phyloP scores from a whole-genome alignment of 1,140 invertebrate species.

The Oedothorax gibbosus region DNA sequence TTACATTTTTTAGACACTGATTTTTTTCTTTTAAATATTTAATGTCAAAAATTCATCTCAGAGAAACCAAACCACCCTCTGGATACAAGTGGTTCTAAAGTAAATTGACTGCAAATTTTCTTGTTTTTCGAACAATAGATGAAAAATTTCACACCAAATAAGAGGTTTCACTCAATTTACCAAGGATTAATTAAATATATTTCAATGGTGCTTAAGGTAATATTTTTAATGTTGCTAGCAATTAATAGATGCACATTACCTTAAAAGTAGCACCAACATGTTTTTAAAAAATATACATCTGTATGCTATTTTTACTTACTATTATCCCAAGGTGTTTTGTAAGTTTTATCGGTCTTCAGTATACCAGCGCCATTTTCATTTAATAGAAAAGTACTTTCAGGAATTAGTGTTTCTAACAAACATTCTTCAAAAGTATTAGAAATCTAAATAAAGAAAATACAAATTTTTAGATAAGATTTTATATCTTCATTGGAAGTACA shows the following conservation, averaged over 20 bases:
- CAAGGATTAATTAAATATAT: too few relatives aligned
- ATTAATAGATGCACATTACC: neutral
- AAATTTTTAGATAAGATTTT: neutral
- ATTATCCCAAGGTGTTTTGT: constrained; percentile 17
- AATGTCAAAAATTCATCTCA: too few relatives aligned
- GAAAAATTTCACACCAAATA: too few relatives aligned
- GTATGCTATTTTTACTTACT: neutral
- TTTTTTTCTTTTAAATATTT: too few relatives aligned
- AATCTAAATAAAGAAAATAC: neutral
- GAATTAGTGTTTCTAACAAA: constrained; percentile 3
- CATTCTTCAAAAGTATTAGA: constrained; percentile 19
- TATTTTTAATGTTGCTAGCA: neutral
- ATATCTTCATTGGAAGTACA: neutral
- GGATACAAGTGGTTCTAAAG: too few relatives aligned
- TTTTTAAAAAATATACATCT: neutral
- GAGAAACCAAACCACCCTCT: too few relatives aligned
- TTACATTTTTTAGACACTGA: too few relatives aligned
- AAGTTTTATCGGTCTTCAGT: neutral
- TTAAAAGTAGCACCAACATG: neutral
- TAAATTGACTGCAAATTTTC: too few relatives aligned
- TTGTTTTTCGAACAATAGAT: too few relatives aligned
- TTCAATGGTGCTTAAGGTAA: too few relatives aligned
- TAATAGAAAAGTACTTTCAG: constrained; percentile 13
- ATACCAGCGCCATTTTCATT: neutral
- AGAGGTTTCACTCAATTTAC: too few relatives aligned